phyloP scores from a whole-genome alignment of 2,113 vertebrate genomes.

The Pangasianodon hypophthalmus region DNA sequence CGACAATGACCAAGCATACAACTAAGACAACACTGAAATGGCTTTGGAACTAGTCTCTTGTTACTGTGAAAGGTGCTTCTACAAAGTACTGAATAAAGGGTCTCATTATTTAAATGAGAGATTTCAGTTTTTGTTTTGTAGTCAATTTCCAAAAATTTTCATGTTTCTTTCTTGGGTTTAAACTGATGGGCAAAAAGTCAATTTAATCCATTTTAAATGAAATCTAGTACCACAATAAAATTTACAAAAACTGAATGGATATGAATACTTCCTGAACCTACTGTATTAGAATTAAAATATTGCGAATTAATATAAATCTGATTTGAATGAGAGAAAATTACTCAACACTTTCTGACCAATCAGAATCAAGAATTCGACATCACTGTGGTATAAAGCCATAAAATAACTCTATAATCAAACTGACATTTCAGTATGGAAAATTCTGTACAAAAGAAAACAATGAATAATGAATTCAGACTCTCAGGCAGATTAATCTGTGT shows the following conservation, averaged over 20 bases:
- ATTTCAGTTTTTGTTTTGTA: no score
- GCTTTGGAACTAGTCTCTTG: no score
- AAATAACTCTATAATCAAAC: neutral
- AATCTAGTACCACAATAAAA: neutral
- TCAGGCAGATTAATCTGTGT: neutral
- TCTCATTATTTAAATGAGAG: neutral
- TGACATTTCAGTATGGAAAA: neutral
- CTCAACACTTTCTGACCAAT: neutral
- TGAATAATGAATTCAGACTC: neutral
- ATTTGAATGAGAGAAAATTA: neutral
- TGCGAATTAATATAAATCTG: neutral
- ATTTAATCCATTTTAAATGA: neutral
- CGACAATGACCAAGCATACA: neutral
- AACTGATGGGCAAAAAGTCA: neutral
- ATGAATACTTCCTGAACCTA: no score
- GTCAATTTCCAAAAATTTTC: neutral
- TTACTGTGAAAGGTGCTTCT: no score
- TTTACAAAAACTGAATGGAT: no score
- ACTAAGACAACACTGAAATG: no score
- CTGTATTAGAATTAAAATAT: no score
- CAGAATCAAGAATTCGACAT: neutral
- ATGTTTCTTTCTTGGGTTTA: neutral
- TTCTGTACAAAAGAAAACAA: neutral
- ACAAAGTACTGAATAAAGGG: neutral
- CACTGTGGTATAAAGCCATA: neutral